Evolutionary conservation across 37 sponge, comb jelly and placozoan species (phyloP), one percentile per base, ranked within the genome.

Genomic region (Axinella damicornis): DNA sequence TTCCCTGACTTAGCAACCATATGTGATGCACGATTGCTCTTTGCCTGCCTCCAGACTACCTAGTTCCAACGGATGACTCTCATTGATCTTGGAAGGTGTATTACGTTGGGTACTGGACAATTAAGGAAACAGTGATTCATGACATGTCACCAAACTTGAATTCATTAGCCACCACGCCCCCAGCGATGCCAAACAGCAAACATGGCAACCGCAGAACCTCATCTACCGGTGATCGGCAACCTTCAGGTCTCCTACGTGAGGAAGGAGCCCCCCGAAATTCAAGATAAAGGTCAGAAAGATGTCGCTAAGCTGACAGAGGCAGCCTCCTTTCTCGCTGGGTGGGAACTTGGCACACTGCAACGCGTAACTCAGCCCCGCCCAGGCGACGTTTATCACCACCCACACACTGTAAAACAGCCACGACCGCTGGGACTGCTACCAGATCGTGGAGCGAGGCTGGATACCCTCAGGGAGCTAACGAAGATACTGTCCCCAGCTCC

Each of bases 331-430:
- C n/a, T 61, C n/a, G n/a, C 62, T 5, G 25, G 62, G 14, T 25
- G 4, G 5, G 25, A 61, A 61, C 27, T 61, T 5, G 62, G 62
- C 14, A 24, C 71, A 36, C 24, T 38, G n/a, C n/a, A n/a, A 33
- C 36, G 71, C 1, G 18, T 22, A 12, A 46, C 5, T 54, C 69
- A 35, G 27, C 71, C 77, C 5, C 83, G 80, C 14, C 90, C 90
- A 5, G 90, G 90, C n/a, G 90, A 89, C 59, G 85, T 89, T 32
- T 89, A 79, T 66, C 54, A 64, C n/a, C n/a, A n/a, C n/a, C n/a
- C n/a, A n/a, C n/a, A n/a, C n/a, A n/a, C n/a, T n/a, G n/a, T n/a
- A n/a, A 59, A 77, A 19, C n/a, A 69, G 34, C 83, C 83, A 11
- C 62, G 89, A 27, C 89, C 89, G 6, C 78, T 89, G 32, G 88